A percentile compares a stretch with the other conserved stretches of the same genome.
Evolutionary conservation across 1,140 invertebrate genomes (phyloP).

Genomic region (Chymomyza costata): DNA sequence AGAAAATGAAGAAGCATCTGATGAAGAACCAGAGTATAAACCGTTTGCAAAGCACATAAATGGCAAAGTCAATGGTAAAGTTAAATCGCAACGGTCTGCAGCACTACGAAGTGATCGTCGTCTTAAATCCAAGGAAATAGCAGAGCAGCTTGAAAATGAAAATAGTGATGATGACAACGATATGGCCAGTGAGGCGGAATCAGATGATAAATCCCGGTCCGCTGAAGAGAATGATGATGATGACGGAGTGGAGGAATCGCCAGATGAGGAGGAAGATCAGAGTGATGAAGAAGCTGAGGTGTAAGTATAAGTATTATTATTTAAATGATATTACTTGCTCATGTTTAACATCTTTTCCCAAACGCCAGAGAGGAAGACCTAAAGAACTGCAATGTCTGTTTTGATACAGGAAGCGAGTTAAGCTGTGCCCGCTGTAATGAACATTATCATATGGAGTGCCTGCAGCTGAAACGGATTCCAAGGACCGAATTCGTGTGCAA

Average conservation of each 20-base stretch:
- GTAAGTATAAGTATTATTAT: conserved; percentile 22
- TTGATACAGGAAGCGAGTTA: conserved; percentile 65
- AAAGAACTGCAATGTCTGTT: conserved; percentile 52
- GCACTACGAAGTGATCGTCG: conserved; percentile 25
- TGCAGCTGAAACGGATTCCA: conserved; percentile 46
- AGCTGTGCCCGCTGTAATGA: conserved; percentile 47
- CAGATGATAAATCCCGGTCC: too few relatives aligned
- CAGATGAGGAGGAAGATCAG: too few relatives aligned
- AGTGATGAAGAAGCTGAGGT: conserved; percentile 86
- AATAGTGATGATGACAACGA: conserved; percentile 35
- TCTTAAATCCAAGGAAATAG: conserved; percentile 48
- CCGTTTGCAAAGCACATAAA: conserved; percentile 2
- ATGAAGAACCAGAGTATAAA: conserved; percentile 28
- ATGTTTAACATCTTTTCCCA: too few relatives aligned
- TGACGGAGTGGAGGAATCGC: conserved; percentile 88
- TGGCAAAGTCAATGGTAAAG: conserved; percentile 23
- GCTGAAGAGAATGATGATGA: conserved; percentile 35
- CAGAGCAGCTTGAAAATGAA: conserved; percentile 76
- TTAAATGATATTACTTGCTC: too few relatives aligned
- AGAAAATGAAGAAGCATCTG: conserved; percentile 6
- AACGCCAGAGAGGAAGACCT: conserved; percentile 44
- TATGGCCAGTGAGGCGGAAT: background rate
- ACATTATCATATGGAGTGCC: conserved; percentile 62
- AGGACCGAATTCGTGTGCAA: conserved; percentile 54
- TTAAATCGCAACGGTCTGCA: conserved; percentile 4